Conservation (phyloP, 2,113 vertebrate species). For the Ophiodon elongatus region DNA sequence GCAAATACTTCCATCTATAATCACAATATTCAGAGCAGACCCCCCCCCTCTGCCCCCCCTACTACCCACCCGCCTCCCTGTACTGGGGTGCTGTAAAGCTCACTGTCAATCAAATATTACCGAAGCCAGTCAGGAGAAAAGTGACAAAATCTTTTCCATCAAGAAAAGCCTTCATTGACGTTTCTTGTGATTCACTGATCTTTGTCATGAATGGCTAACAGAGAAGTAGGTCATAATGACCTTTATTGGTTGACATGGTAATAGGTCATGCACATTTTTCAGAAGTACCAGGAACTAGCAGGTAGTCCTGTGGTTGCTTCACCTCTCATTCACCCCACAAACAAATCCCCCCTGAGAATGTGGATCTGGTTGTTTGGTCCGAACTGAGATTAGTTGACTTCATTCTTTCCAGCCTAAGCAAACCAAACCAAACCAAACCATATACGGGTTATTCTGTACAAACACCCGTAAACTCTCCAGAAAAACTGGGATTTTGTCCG, state of each 20-base stretch:
- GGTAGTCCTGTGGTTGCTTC: not conserved
- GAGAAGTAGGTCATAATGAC: not conserved
- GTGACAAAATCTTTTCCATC: too few relatives aligned
- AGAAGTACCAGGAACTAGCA: not conserved
- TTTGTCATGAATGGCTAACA: not conserved
- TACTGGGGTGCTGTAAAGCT: too few relatives aligned
- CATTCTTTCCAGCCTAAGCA: not conserved
- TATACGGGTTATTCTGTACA: not conserved
- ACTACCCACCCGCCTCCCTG: too few relatives aligned
- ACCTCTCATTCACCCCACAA: not conserved
- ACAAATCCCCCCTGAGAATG: too few relatives aligned
- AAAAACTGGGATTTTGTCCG: not conserved
- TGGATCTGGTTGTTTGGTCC: too few relatives aligned
- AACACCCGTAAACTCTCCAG: not conserved
- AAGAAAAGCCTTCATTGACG: too few relatives aligned
- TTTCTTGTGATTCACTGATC: not conserved
- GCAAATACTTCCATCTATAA: not conserved
- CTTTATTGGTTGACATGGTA: not conserved
- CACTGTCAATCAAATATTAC: too few relatives aligned
- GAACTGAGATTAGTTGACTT: not conserved
- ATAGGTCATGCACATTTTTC: not conserved
- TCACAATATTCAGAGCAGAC: not conserved
- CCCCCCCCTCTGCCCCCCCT: too few relatives aligned
- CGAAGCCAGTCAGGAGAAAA: too few relatives aligned
- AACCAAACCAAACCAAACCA: not conserved